phyloP scores from a whole-genome alignment of 2,113 vertebrate species.

The Himantopus leucocephalus region DNA sequence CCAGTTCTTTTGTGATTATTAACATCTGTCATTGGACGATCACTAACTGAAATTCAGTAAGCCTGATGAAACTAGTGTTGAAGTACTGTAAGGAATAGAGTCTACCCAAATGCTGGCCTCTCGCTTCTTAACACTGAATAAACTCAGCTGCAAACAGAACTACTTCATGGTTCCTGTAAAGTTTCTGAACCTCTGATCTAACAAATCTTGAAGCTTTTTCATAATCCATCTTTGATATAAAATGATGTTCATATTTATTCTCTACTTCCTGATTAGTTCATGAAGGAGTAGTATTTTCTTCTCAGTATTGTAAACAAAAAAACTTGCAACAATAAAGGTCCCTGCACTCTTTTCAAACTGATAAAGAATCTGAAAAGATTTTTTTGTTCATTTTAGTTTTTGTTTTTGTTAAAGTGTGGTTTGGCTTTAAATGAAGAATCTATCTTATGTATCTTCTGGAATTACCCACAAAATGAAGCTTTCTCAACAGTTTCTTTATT shows the following conservation, averaged over 20 bases:
- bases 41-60: background rate
- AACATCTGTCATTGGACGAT: background rate
- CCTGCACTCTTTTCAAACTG: background rate
- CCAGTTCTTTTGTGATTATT: background rate
- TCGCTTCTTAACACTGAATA: background rate
- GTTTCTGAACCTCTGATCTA: background rate
- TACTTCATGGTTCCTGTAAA: background rate
- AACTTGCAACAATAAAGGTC: background rate
- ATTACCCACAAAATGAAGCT: background rate
- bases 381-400: too few species aligned
- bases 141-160: background rate
- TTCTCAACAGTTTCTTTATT: background rate
- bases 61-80: background rate
- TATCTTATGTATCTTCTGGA: background rate
- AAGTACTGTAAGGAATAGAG: background rate
- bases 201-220: background rate
- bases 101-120: background rate
- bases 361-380: background rate
- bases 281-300: background rate
- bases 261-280: background rate
- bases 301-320: background rate
- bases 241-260: background rate
- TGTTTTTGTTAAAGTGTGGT: background rate
- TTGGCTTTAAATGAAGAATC: background rate
- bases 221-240: background rate